Base-by-base conservation (phyloP, 2,888 invertebrate genomes). In the Caenorhabditis sp. region DNA sequence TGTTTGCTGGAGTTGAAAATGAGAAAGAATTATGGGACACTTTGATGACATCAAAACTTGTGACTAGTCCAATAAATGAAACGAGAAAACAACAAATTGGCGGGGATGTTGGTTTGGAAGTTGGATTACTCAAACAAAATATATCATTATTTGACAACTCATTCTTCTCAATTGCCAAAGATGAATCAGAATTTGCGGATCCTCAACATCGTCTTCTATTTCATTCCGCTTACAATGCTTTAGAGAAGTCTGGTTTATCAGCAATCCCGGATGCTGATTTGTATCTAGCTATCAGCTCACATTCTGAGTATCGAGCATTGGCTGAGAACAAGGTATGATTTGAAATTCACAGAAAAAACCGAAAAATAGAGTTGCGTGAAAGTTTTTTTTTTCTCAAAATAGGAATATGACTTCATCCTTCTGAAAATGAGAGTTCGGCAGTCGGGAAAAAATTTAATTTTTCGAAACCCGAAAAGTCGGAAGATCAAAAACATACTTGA, bases 151-250 rank as follows among this genome's bases (percentile, higher is more conserved):
- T 80, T 43, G 80, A 80, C 51, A 69, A 76, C 26, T 59, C 74
- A 10, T 80, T 80, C 67, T 80, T 80, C 66, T 67, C 73, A 0
- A 58, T 80, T 21, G 59, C 76, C 21, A 76, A 78, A 50, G 75
- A 78, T 58, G 86, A 86, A 59, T 84, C 86, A 0, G 74, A 78
- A 21, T 81, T 81, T 43, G 78, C 84, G 64, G 86, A 86, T 59
- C 86, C 86, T 0, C 86, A 86, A 62, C 86, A 86, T 37, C 76
- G 86, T 8, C 63, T 86, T 1, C 75, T 86, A 2, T 71, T 86
- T n/a, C 97, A 95, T 90, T 88, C 93, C 51, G 94, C 95, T 10
- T 92, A 95, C 88, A 95, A 96, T 89, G 92, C 94, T 31, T 92
- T 95, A 72, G 91, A 78, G 10, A 75, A 78, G 36, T 66, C 78